Evolutionary conservation across 2,888 invertebrate genomes (phyloP).

Genomic region (Theristus sp.): DNA sequence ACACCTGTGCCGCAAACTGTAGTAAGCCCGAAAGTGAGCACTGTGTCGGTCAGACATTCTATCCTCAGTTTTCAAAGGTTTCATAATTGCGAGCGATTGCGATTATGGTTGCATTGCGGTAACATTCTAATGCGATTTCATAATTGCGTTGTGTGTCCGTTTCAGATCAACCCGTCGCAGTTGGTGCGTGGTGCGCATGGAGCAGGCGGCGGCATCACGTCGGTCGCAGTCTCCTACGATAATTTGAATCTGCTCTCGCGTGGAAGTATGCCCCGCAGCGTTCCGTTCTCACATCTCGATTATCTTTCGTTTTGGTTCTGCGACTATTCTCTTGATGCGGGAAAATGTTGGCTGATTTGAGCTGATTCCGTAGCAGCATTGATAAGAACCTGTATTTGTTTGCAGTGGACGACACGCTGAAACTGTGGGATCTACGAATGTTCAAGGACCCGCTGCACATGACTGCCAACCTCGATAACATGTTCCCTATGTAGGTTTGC

Average conservation of each 20-base stretch:
- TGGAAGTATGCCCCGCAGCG: no score
- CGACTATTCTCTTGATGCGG: no score
- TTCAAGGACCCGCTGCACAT: conserved; percentile 57
- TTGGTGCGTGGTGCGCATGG: not conserved
- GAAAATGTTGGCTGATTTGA: no score
- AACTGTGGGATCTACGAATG: conserved; percentile 74
- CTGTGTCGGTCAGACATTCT: no score
- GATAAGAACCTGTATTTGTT: no score
- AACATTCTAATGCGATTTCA: not conserved
- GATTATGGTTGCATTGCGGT: not conserved
- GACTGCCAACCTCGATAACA: conserved; percentile 52
- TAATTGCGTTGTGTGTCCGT: not conserved
- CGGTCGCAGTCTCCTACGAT: conserved; percentile 68
- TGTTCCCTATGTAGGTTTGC: conserved; percentile 43
- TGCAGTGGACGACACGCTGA: conserved; percentile 72
- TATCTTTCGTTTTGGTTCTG: no score
- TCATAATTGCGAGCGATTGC: no score
- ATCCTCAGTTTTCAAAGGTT: no score
- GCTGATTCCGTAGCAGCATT: no score
- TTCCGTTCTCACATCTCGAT: no score
- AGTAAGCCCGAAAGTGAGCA: no score
- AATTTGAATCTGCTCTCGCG: conserved; percentile 52
- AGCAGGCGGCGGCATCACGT: conserved; percentile 33
- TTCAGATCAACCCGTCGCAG: not conserved
- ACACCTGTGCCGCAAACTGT: not conserved